These are phyloP conservation scores for Hexactinellida sp. DNA, from an alignment of 37 sponge, comb jelly and placozoan species.

Conservation along the genomic window DNA sequence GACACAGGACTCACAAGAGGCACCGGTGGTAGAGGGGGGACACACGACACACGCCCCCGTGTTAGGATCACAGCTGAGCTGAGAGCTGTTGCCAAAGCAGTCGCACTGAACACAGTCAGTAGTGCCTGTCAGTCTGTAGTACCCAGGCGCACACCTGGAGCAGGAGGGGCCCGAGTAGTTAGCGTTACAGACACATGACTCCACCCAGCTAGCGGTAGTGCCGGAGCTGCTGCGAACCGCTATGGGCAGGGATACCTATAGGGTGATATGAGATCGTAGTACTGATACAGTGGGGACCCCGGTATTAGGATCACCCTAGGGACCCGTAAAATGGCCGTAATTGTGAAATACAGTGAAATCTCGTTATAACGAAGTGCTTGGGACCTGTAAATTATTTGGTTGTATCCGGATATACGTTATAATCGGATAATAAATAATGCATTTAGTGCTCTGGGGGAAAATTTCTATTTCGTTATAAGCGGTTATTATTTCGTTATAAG, in stretches of 20 bases:
- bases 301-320: no score
- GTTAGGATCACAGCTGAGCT: slow-evolving; percentile 32
- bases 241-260: neutral
- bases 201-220: neutral
- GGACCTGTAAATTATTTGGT: no score
- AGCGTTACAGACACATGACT: slow-evolving; percentile 35
- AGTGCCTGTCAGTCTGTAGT: slow-evolving; percentile 23
- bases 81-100: slow-evolving; percentile 36
- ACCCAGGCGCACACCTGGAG: slow-evolving; percentile 56
- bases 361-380: no score
- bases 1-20: slow-evolving; percentile 39
- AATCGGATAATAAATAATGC: no score
- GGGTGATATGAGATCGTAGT: no score
- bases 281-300: no score
- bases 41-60: slow-evolving; percentile 59
- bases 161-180: slow-evolving; percentile 65
- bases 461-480: no score
- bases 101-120: slow-evolving; percentile 54
- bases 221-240: neutral
- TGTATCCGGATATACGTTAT: no score
- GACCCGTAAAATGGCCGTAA: no score
- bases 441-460: no score
- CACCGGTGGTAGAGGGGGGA: slow-evolving; percentile 43
- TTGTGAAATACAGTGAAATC: no score
- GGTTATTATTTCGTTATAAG: no score